phyloP scores from a whole-genome alignment of 1,140 invertebrate genomes.

The Wasmannia auropunctata region DNA sequence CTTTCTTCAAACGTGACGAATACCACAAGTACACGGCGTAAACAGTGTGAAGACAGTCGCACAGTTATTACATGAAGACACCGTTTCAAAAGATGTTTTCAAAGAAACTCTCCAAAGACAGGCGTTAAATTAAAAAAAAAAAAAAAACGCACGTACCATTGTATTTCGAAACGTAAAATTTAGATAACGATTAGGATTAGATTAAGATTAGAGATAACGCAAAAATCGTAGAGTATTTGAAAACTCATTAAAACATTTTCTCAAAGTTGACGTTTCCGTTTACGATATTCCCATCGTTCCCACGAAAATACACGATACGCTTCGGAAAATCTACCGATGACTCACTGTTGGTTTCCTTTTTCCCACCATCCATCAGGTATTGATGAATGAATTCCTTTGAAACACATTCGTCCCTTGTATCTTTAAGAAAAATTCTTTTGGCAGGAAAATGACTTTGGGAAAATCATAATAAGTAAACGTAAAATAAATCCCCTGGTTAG shows the following conservation, averaged over 20 bases:
- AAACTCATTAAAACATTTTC: neutral
- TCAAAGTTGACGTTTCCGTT: neutral
- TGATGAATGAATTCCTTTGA: neutral
- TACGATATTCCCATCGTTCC: neutral
- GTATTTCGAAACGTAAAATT: neutral
- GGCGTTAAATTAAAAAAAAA: neutral
- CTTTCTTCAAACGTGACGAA: constrained; percentile 32
- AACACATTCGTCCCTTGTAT: neutral
- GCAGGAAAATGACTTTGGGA: neutral
- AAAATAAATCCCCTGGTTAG: neutral
- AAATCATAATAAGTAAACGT: neutral
- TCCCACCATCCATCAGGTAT: neutral
- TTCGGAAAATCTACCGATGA: neutral
- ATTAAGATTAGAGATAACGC: neutral
- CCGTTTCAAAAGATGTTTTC: neutral
- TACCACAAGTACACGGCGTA: neutral
- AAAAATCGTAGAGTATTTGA: neutral
- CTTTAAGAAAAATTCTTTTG: neutral
- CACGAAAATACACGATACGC: neutral
- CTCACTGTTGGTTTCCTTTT: neutral
- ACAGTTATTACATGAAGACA: neutral
- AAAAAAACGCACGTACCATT: neutral
- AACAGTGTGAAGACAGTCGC: neutral
- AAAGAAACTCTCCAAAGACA: neutral
- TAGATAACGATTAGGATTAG: too few relatives aligned